Evolutionary conservation across 2,888 invertebrate genomes (phyloP), one percentile per base, ranked within the genome.

Genomic region (Leptogaster cylindrica): DNA sequence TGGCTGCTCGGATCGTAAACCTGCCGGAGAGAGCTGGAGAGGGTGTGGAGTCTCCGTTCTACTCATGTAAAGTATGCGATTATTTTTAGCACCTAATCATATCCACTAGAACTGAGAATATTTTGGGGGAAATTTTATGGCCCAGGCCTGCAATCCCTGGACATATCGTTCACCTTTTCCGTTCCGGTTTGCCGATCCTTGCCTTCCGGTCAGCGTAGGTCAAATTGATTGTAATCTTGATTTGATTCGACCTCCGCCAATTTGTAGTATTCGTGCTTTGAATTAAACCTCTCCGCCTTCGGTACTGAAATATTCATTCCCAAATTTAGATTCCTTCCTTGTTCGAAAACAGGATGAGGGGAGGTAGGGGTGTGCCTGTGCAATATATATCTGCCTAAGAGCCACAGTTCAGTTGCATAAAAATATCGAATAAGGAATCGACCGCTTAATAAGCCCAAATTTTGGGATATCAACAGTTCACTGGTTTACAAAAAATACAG

Each of bases 81-180:
- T 61, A 44, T 44, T 61, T 61, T 61, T 61, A 61, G 61, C 61
- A 61, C 61, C 61, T 61, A 41, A 61, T 61, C 61, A 61, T 61
- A 44, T 25, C 10, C 18, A 61, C 44, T 20, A 39, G 7, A 27
- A 16, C 25, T 31, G 8, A 16, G 44, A 18, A 33, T 8, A 5
- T 16, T 1, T 12, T n/a, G 16, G 18, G 50, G 18, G 55, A 12
- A 39, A 20, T 33, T 55, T 39, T 55, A 55, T 55, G 33, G 36
- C 55, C 23, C 5, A 6, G 23, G 23, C 36, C 25, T 46, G 31
- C 55, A 7, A 20, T 10, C 36, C 23, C 23, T 25, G 18, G 0
- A 12, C 14, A 18, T 10, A 14, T 12, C 12, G 2, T 31, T 33
- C 10, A 7, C 20, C 18, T 2, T 28, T 12, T 10, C 39, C 39